Percentiles rank a stretch among this genome's conserved stretches.
Evolutionary conservation across 2,888 invertebrate species (phyloP).

Genomic region (Mythimna ferrago): DNA sequence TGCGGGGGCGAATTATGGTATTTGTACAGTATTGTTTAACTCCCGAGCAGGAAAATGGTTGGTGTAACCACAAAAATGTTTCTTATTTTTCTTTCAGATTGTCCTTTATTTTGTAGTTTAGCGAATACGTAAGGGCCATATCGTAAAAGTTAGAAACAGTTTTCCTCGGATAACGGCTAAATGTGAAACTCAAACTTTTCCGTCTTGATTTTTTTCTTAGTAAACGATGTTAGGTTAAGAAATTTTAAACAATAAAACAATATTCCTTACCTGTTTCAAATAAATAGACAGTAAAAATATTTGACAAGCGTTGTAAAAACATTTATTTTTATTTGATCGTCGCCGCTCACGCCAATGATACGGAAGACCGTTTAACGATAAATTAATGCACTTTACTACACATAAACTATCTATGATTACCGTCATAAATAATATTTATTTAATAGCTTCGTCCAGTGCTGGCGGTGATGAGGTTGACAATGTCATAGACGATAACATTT

Average conservation of each 20-base stretch:
- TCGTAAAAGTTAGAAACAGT: background rate
- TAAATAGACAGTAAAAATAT: conserved; percentile 31
- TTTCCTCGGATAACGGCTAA: background rate
- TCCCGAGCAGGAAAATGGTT: background rate
- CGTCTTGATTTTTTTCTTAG: background rate
- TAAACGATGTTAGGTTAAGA: background rate
- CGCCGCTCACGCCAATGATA: conserved; percentile 27
- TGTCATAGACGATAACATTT: conserved; percentile 1
- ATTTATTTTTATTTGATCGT: conserved; percentile 40
- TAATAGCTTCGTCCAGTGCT: conserved; percentile 10
- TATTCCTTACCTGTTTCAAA: conserved; percentile 9
- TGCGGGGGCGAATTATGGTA: conserved; percentile 4
- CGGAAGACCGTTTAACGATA: conserved; percentile 32
- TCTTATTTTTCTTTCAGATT: conserved; percentile 10
- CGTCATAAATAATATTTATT: conserved; percentile 31
- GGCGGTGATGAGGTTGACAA: conserved; percentile 2
- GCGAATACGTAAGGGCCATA: background rate
- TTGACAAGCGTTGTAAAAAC: conserved; percentile 29
- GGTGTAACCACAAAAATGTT: background rate
- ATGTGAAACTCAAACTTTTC: no score
- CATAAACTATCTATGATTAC: conserved; percentile 21
- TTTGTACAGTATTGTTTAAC: conserved; percentile 24
- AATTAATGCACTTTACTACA: conserved; percentile 21
- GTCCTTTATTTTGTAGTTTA: background rate
- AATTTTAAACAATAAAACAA: conserved; percentile 5